Conservation (phyloP, 2,888 invertebrate species). For the Mamestra brassicae region DNA sequence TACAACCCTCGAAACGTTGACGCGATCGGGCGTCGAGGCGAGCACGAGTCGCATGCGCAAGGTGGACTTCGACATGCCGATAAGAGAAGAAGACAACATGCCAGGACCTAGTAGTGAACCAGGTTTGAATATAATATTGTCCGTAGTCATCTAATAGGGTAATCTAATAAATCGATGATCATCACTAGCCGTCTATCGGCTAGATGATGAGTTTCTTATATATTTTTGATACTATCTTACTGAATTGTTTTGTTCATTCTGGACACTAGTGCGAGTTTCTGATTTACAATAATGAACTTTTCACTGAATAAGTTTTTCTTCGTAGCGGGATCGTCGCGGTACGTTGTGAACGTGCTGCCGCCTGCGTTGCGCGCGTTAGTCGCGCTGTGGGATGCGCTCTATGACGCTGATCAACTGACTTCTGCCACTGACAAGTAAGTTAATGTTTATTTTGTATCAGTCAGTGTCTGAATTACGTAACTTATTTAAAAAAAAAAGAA, state of each 20-base stretch:
- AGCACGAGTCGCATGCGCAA: slow-evolving; percentile 93
- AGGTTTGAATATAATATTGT: slow-evolving; percentile 44
- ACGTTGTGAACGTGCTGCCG: slow-evolving; percentile 94
- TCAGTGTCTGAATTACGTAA: no score
- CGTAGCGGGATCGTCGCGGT: slow-evolving; percentile 69
- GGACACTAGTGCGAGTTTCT: no score
- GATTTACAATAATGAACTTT: no score
- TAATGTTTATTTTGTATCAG: not conserved
- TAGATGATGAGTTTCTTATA: not conserved
- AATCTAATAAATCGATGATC: no score
- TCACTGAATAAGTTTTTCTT: not conserved
- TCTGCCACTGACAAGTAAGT: slow-evolving; percentile 83
- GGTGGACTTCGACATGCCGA: slow-evolving; percentile 79
- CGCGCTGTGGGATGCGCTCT: slow-evolving; percentile 97
- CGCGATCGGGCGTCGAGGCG: slow-evolving; percentile 95
- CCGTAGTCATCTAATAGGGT: not conserved
- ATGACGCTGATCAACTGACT: slow-evolving; percentile 85
- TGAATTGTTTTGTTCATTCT: no score
- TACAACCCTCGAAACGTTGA: slow-evolving; percentile 94
- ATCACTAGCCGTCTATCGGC: no score
- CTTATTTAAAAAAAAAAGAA: no score
- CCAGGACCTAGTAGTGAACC: slow-evolving; percentile 53
- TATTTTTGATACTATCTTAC: not conserved
- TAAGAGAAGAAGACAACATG: slow-evolving; percentile 89
- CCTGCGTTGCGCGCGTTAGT: slow-evolving; percentile 97